These are phyloP conservation scores for Drepana falcataria DNA, from an alignment of 2,888 invertebrate genomes.

Conservation along the genomic window DNA sequence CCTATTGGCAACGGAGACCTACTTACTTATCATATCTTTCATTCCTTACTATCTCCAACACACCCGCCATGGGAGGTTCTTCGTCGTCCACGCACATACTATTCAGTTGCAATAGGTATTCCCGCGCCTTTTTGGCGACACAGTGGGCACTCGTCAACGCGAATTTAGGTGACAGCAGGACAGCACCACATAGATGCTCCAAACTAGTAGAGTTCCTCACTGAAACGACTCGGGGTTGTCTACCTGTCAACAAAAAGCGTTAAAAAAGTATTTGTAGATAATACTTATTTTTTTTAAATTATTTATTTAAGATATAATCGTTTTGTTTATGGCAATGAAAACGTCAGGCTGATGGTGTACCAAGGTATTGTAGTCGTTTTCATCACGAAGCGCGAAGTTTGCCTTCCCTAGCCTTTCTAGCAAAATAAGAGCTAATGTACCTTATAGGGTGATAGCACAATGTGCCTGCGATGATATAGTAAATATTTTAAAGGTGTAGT, in stretches of 20 bases:
- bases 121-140: slow-evolving; percentile 23
- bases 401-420: too few relatives aligned
- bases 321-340: too few relatives aligned
- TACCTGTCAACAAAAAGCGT: slow-evolving; percentile 30
- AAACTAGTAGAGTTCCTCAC: slow-evolving; percentile 41
- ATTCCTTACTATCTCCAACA: slow-evolving; percentile 46
- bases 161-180: slow-evolving; percentile 38
- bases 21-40: slow-evolving; percentile 54
- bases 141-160: slow-evolving; percentile 70
- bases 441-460: too few relatives aligned
- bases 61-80: slow-evolving; percentile 26
- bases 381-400: too few relatives aligned
- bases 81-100: slow-evolving; percentile 41
- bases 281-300: too few relatives aligned
- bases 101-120: slow-evolving; percentile 47
- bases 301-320: too few relatives aligned
- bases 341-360: too few relatives aligned
- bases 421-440: too few relatives aligned
- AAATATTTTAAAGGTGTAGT: too few relatives aligned
- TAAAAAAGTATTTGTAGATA: neutral
- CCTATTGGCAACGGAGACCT: neutral
- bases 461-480: too few relatives aligned
- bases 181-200: slow-evolving; percentile 58
- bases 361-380: too few relatives aligned
- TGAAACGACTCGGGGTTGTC: slow-evolving; percentile 49